Evolutionary conservation across 2,888 invertebrate species (phyloP).

Genomic region (Phlogophora meticulosa): DNA sequence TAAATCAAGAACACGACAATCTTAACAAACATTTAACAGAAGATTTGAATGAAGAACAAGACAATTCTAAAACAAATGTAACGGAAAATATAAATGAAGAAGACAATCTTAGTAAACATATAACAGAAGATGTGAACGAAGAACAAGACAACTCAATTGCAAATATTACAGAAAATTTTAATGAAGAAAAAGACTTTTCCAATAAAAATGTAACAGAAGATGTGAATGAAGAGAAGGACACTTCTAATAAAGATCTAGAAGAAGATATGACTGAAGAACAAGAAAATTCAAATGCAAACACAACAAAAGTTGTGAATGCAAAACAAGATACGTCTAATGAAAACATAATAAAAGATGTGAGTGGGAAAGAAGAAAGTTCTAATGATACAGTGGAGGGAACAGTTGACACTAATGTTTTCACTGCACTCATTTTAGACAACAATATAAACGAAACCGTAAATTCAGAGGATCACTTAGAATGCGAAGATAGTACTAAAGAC

Average conservation of each 20-base stretch:
- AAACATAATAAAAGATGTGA: background rate
- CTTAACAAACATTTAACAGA: background rate
- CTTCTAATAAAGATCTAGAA: no score
- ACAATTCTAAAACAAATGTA: background rate
- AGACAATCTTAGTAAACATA: no score
- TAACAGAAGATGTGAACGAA: no score
- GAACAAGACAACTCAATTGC: no score
- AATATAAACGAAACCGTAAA: constrained; percentile 19
- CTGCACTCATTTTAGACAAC: constrained; percentile 1
- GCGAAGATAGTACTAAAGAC: constrained; percentile 5
- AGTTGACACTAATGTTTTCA: constrained; percentile 3
- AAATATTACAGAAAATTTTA: background rate
- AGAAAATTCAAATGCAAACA: background rate
- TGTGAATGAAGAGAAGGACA: background rate
- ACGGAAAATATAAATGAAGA: no score
- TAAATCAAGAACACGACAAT: background rate
- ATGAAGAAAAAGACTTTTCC: background rate
- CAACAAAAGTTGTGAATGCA: no score
- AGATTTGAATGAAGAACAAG: background rate
- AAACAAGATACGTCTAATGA: constrained; percentile 7
- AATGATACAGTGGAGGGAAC: background rate
- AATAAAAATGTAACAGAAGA: background rate
- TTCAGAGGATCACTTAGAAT: background rate
- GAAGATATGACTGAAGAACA: no score
- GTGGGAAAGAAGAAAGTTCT: background rate